Evolutionary conservation across 2,888 invertebrate species (phyloP).

Genomic region (Zeuzera pyrina): DNA sequence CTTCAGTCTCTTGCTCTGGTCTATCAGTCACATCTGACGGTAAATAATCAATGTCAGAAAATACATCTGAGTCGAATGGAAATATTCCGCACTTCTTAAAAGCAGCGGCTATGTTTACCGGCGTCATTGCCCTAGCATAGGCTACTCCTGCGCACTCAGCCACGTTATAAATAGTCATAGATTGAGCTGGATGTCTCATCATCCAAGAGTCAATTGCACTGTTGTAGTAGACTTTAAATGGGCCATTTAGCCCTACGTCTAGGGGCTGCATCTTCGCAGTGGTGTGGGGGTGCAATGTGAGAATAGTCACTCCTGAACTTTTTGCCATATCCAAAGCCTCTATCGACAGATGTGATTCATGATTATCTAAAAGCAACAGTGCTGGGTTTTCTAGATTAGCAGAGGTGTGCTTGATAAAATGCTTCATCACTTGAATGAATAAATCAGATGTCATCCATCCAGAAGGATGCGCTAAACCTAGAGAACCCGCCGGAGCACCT

Average conservation of each 20-base stretch:
- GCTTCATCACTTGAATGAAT: conserved; percentile 26
- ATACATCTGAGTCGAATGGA: conserved; percentile 21
- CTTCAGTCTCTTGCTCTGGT: background rate
- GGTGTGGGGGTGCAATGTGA: conserved; percentile 38
- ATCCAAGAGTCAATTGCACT: conserved; percentile 25
- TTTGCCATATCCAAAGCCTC: conserved; percentile 24
- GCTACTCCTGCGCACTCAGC: conserved; percentile 19
- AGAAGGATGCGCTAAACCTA: conserved; percentile 25
- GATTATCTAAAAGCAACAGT: conserved; percentile 28
- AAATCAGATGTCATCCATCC: conserved; percentile 31
- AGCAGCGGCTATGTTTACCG: conserved; percentile 28
- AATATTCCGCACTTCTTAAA: conserved; percentile 16
- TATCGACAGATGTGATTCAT: conserved; percentile 24
- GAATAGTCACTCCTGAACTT: conserved; percentile 30
- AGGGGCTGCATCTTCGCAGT: conserved; percentile 38
- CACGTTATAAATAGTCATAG: conserved; percentile 32
- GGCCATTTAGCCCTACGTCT: conserved; percentile 32
- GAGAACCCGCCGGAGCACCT: conserved; percentile 28
- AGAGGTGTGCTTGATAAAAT: conserved; percentile 25
- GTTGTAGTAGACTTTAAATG: conserved; percentile 31
- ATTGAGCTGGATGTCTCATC: conserved; percentile 30
- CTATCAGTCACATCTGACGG: conserved; percentile 15
- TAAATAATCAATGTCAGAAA: conserved; percentile 23
- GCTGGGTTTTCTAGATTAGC: conserved; percentile 18
- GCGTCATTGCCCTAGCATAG: conserved; percentile 20